Percentiles rank a stretch among this genome's conserved stretches.
Conservation (phyloP, 2,797 vertebrate genomes). For the Sus cebifrons region DNA sequence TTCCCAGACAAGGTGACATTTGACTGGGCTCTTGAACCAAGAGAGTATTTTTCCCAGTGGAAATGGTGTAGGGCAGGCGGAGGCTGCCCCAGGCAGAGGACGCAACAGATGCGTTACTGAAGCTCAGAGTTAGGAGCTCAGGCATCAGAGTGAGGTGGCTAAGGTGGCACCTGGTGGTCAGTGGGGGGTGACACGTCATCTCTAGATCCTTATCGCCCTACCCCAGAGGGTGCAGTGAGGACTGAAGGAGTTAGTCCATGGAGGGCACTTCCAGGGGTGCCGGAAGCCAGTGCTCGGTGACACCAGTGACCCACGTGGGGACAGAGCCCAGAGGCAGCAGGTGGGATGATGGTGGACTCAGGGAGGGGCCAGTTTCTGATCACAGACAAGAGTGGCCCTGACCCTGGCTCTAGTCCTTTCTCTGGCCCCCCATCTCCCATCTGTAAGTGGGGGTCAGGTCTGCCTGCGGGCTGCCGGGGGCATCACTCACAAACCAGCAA, state of each 20-base stretch:
- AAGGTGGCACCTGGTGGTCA: not conserved
- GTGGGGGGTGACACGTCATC: not conserved
- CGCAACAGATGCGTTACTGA: not conserved
- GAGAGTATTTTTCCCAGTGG: not conserved
- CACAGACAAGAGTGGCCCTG: not conserved
- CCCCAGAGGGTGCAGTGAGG: not conserved
- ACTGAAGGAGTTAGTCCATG: accelerated
- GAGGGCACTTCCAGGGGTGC: not conserved
- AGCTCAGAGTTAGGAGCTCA: not conserved
- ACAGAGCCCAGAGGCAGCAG: not conserved
- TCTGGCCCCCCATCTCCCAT: not conserved
- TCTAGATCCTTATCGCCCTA: not conserved
- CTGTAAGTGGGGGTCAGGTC: not conserved
- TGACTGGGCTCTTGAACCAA: not conserved
- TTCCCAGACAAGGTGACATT: not conserved
- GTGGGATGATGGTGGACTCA: accelerated
- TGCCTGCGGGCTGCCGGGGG: not conserved
- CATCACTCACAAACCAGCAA: not conserved
- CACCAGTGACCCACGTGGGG: no score
- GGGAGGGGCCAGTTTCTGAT: not conserved
- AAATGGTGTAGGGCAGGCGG: accelerated
- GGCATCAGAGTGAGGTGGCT: accelerated
- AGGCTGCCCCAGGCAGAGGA: not conserved
- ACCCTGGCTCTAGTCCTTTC: not conserved
- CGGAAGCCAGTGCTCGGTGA: accelerated